Base-by-base conservation (phyloP, 2,888 invertebrate species). In the Brachyptera putata region DNA sequence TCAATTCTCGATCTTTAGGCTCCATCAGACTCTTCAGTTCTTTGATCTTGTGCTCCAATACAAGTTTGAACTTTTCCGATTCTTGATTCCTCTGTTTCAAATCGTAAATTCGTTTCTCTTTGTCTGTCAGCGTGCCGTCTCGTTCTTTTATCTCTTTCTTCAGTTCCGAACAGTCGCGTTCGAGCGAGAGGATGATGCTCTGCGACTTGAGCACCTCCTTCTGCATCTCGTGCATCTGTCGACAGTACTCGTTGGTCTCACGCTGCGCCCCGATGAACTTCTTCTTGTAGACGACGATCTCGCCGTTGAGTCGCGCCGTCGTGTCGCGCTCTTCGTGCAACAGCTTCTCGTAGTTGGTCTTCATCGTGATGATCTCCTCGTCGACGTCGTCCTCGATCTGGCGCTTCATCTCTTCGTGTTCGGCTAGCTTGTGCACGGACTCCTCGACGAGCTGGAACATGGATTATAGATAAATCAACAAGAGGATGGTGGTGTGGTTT, bases 1-100 rank as follows among this genome's bases (percentile, higher is more conserved):
- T 85, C 67, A 95, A 92, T 69, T 89, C 89, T 64, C 85, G 82
- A 70, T 94, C 92, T 66, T 88, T 82, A 1, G 94, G 94, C 70
- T 91, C 91, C 69, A 95, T 91, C 73, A 88, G 86, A 69, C 85
- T 85, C 73, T 91, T 90, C 24, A 94, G 74, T 69, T 95, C 94
- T 25, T 86, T 85, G 62, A 95, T 92, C 74, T 93, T 92, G 71
- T 92, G 91, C 70, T 91, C 90, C 37, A 95, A 76, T 1, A 95
- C 91, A 72, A 92, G 93, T 71, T 91, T 92, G 73, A 89, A 91
- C 73, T 95, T 95, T 71, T 95, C 93, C 64, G 95, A 74, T 71
- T 95, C 94, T 69, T 87, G 86, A 70, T 91, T 93, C 70, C 87
- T 90, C 66, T 86, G 84, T 72, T 91, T 89, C 61, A 94, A 74